phyloP scores from a whole-genome alignment of 2,888 invertebrate species.

The Drosophila formosana region DNA sequence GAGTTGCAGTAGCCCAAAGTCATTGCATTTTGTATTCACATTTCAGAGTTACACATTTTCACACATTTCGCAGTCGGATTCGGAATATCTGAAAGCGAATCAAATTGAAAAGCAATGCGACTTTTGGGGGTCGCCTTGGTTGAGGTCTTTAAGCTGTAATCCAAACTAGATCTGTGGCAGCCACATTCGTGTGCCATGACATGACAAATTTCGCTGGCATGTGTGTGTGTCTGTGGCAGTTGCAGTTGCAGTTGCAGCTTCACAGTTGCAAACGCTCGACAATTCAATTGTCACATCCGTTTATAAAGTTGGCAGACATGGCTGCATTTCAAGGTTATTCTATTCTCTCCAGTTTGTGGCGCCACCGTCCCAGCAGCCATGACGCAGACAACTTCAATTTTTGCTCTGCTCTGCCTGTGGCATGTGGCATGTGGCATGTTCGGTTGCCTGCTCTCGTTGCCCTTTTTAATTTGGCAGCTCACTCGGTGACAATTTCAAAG shows the following conservation, averaged over 20 bases:
- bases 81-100: constrained; percentile 51
- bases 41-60: constrained; percentile 12
- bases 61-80: constrained; percentile 32
- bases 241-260: constrained; percentile 12
- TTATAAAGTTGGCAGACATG: constrained; percentile 73
- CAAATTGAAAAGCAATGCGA: constrained; percentile 63
- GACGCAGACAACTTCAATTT: constrained; percentile 31
- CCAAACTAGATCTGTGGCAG: constrained; percentile 31
- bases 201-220: constrained; percentile 61
- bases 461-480: constrained; percentile 60
- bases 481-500: constrained; percentile 49
- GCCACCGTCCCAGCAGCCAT: constrained; percentile 17
- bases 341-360: constrained; percentile 19
- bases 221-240: constrained; percentile 19
- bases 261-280: constrained; percentile 46
- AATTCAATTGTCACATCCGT: constrained; percentile 74
- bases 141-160: constrained; percentile 40
- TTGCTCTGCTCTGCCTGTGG: not conserved
- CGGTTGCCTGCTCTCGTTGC: constrained; percentile 21
- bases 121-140: constrained; percentile 14
- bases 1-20: constrained; percentile 25
- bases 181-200: constrained; percentile 44
- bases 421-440: constrained; percentile 18
- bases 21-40: constrained; percentile 30
- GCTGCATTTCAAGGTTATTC: constrained; percentile 67